A percentile compares a stretch with the other conserved stretches of the same genome.
Evolutionary conservation across 2,888 invertebrate genomes (phyloP).

Genomic region (Dorcus hopei): DNA sequence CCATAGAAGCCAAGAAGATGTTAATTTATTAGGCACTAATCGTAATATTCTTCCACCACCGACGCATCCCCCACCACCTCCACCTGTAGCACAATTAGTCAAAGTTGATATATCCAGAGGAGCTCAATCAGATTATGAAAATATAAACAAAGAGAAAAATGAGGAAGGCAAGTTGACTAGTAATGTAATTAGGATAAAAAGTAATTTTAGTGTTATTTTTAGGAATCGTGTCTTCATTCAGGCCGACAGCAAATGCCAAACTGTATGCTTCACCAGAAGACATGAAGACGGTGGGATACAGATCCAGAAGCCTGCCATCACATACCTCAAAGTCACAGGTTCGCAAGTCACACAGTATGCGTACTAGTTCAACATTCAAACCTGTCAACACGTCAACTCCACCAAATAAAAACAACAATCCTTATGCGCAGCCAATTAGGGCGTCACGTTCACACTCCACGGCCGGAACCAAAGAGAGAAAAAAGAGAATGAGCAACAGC

Average conservation of each 20-base stretch:
- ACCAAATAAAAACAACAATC: constrained; percentile 45
- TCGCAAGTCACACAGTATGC: constrained; percentile 61
- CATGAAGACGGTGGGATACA: constrained; percentile 68
- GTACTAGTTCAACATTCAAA: constrained; percentile 52
- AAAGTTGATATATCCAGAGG: constrained; percentile 59
- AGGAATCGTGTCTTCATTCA: constrained; percentile 80
- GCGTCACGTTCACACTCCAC: constrained; percentile 47
- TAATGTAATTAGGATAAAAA: background rate
- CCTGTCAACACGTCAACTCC: constrained; percentile 49
- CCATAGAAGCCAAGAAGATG: constrained; percentile 71
- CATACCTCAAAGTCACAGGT: constrained; percentile 58
- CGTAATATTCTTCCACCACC: constrained; percentile 68
- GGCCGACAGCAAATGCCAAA: constrained; percentile 80
- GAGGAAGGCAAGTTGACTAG: constrained; percentile 37
- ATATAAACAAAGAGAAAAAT: constrained; percentile 35
- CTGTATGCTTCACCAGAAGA: constrained; percentile 88
- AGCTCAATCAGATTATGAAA: constrained; percentile 39
- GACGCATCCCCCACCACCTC: constrained; percentile 79
- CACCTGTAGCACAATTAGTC: constrained; percentile 63
- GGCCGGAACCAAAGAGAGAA: constrained; percentile 45
- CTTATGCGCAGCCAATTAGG: constrained; percentile 59
- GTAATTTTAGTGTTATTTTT: constrained; percentile 10
- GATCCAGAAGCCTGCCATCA: constrained; percentile 54
- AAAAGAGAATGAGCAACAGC: constrained; percentile 39
- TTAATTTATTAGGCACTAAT: constrained; percentile 45